Evolutionary conservation across 2,797 vertebrate genomes (phyloP).

Genomic region (Euthynnus affinis): DNA sequence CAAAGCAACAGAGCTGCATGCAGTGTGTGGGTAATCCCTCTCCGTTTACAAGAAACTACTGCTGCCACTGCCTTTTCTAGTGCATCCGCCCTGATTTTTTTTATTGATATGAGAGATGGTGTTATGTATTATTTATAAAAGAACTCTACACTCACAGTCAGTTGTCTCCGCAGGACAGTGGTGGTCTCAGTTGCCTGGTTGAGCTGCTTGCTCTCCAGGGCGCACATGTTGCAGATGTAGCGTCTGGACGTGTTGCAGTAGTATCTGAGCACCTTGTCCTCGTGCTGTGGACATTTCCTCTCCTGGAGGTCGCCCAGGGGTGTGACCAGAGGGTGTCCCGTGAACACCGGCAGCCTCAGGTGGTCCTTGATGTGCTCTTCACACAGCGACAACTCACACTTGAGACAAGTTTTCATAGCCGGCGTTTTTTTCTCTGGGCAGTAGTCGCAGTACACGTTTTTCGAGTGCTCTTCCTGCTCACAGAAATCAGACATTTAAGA

Average conservation of each 20-base stretch:
- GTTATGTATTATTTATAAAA: too few species aligned
- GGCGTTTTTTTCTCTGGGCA: slow-evolving; percentile 38
- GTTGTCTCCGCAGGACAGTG: slow-evolving; percentile 54
- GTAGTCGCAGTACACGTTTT: slow-evolving; percentile 70
- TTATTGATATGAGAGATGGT: not conserved
- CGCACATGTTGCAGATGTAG: slow-evolving; percentile 78
- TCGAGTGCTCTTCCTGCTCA: slow-evolving; percentile 43
- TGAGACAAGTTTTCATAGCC: slow-evolving; percentile 72
- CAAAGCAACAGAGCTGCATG: not conserved
- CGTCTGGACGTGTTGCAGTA: slow-evolving; percentile 73
- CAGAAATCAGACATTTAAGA: not conserved
- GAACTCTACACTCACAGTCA: slow-evolving; percentile 65
- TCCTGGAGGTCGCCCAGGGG: slow-evolving; percentile 66
- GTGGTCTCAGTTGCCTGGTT: slow-evolving; percentile 40
- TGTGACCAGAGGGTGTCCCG: slow-evolving; percentile 70
- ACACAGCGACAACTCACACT: slow-evolving; percentile 80
- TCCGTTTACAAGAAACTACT: not conserved
- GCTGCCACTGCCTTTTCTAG: not conserved
- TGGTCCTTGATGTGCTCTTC: slow-evolving; percentile 69
- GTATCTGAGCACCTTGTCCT: slow-evolving; percentile 70
- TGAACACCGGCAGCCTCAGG: slow-evolving; percentile 66
- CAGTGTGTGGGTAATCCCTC: not conserved
- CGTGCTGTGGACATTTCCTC: slow-evolving; percentile 73
- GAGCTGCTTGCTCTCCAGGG: slow-evolving; percentile 62
- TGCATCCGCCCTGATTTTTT: not conserved